A percentile compares a stretch with the other conserved stretches of the same genome.
Conservation (phyloP, 2,888 invertebrate species). For the Agrotis ipsilon region DNA sequence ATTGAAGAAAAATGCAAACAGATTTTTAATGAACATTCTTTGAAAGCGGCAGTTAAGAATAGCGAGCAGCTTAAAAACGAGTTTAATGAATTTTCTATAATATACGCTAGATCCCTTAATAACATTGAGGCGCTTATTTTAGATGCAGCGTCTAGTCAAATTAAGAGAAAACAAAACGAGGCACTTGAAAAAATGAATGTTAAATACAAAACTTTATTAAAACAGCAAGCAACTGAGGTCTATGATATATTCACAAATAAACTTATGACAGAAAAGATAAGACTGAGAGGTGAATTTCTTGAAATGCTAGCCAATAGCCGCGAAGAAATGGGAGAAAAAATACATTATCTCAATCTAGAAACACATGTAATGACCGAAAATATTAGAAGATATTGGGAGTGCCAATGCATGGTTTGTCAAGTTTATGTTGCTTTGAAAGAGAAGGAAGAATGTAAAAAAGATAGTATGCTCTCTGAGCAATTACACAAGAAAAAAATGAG, state of each 20-base stretch:
- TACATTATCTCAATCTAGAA: conserved; percentile 82
- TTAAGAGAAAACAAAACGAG: conserved; percentile 71
- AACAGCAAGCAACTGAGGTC: conserved; percentile 79
- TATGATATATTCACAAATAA: conserved; percentile 76
- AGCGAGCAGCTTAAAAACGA: conserved; percentile 74
- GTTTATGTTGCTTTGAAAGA: conserved; percentile 86
- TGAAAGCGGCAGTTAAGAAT: conserved; percentile 70
- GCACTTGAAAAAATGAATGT: conserved; percentile 74
- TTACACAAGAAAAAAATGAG: conserved; percentile 79
- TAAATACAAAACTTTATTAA: conserved; percentile 71
- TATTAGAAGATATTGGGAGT: conserved; percentile 77
- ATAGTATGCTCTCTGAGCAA: conserved; percentile 72
- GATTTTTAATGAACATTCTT: conserved; percentile 69
- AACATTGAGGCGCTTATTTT: conserved; percentile 78
- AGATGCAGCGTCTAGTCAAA: conserved; percentile 77
- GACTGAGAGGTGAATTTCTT: conserved; percentile 76
- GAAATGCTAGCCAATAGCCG: conserved; percentile 70
- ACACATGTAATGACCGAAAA: conserved; percentile 84
- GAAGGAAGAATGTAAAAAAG: conserved; percentile 77
- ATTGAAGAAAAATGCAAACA: conserved; percentile 69
- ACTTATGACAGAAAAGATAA: conserved; percentile 73
- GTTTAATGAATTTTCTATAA: conserved; percentile 74
- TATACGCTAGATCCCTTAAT: conserved; percentile 77
- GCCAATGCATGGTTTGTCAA: conserved; percentile 85
- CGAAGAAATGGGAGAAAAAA: conserved; percentile 60